Conservation (phyloP, 2,113 vertebrate genomes). For the Ranitomeya variabilis region DNA sequence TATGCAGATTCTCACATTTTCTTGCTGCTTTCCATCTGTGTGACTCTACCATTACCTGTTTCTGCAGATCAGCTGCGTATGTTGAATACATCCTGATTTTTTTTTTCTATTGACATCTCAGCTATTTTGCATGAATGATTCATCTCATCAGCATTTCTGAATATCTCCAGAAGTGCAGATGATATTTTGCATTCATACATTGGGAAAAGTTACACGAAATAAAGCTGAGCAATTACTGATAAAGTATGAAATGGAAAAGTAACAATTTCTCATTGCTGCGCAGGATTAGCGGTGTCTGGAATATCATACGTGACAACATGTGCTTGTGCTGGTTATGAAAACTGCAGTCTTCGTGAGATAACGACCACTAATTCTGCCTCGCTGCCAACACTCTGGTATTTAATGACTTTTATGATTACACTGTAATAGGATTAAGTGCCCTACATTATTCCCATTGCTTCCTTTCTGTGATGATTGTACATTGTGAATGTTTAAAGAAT, state of each 20-base stretch:
- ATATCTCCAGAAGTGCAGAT: not conserved
- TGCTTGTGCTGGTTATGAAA: not conserved
- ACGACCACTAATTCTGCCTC: not conserved
- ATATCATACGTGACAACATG: not conserved
- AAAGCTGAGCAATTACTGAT: slow-evolving; percentile 3
- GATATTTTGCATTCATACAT: not conserved
- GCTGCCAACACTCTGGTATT: not conserved
- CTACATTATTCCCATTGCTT: not conserved
- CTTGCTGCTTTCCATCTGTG: not conserved
- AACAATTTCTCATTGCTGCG: not conserved
- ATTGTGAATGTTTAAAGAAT: not conserved
- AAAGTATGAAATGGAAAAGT: not conserved
- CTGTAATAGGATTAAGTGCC: slow-evolving; percentile 19
- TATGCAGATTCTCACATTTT: not conserved
- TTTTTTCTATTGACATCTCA: not conserved
- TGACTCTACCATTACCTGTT: not conserved
- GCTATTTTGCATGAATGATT: not conserved
- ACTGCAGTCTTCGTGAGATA: not conserved
- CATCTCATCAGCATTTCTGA: not conserved
- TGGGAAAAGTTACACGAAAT: not conserved
- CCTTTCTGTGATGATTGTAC: not conserved
- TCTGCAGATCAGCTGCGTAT: not conserved
- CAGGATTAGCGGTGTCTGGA: not conserved
- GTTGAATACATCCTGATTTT: slow-evolving; percentile 2
- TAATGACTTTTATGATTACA: slow-evolving; percentile 6